A percentile compares a stretch with the other conserved stretches of the same genome.
Evolutionary conservation across 2,113 vertebrate species (phyloP).

Genomic region (Coptodon rendalli): DNA sequence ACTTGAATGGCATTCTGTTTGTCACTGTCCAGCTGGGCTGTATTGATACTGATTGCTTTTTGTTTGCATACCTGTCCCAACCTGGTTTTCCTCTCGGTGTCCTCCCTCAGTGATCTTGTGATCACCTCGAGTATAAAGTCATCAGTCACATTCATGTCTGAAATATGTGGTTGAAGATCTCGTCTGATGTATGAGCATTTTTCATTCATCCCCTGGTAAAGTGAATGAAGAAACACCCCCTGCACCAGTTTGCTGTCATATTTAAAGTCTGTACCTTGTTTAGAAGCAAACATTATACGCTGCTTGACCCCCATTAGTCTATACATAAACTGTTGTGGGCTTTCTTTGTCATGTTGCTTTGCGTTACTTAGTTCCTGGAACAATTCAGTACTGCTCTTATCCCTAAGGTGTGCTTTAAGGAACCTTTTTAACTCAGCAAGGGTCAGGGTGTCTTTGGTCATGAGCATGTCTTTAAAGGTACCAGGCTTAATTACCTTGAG

Average conservation of each 20-base stretch:
- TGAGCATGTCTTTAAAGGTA: not conserved
- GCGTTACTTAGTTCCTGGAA: not conserved
- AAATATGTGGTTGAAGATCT: not conserved
- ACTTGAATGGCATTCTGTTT: not conserved
- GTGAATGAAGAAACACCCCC: not conserved
- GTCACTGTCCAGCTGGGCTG: not conserved
- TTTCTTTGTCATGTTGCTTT: not conserved
- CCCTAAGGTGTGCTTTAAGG: not conserved
- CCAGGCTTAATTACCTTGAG: not conserved
- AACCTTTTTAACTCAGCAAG: not conserved
- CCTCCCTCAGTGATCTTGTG: accelerated
- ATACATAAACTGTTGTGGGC: not conserved
- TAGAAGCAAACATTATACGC: not conserved
- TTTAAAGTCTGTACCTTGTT: not conserved
- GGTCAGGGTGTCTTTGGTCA: not conserved
- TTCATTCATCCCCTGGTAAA: not conserved
- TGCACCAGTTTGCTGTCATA: not conserved
- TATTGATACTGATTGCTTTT: not conserved
- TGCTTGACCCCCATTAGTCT: not conserved
- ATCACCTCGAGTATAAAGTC: accelerated
- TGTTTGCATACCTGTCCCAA: not conserved
- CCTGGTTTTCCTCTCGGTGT: not conserved
- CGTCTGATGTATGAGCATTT: not conserved
- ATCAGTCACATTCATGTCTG: accelerated
- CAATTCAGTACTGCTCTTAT: not conserved